A percentile compares a stretch with the other conserved stretches of the same genome.
Conservation (phyloP, 2,888 invertebrate genomes). For the Hylaea fasciaria region DNA sequence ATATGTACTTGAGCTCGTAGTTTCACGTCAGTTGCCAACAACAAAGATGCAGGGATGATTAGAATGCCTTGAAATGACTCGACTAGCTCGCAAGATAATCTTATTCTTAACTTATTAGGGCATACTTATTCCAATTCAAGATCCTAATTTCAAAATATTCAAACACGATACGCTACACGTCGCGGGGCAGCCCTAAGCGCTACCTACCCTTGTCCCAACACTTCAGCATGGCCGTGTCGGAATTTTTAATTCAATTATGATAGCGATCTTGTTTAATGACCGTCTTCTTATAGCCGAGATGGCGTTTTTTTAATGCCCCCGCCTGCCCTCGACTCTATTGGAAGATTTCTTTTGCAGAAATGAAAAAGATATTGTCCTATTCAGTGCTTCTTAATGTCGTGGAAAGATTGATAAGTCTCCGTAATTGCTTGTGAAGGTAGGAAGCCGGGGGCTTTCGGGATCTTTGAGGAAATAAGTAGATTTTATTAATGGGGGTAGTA, state of each 20-base stretch:
- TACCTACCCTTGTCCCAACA: slow-evolving; percentile 48
- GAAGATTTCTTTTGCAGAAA: slow-evolving; percentile 44
- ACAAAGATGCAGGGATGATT: no score
- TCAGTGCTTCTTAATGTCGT: slow-evolving; percentile 52
- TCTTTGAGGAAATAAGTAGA: neutral
- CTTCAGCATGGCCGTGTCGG: slow-evolving; percentile 74
- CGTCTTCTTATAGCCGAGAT: slow-evolving; percentile 66
- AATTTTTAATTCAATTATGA: slow-evolving; percentile 86
- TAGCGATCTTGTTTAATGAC: slow-evolving; percentile 84
- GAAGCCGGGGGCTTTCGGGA: neutral
- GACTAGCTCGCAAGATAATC: no score
- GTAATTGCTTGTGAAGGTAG: slow-evolving; percentile 54
- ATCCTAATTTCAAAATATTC: neutral
- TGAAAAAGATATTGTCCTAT: slow-evolving; percentile 42
- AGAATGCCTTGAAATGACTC: no score
- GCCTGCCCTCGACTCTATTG: slow-evolving; percentile 31
- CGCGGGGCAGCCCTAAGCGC: slow-evolving; percentile 47
- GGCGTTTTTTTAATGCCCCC: slow-evolving; percentile 56
- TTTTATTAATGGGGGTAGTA: no score
- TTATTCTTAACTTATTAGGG: no score
- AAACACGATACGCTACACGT: neutral
- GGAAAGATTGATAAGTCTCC: slow-evolving; percentile 66
- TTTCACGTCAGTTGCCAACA: no score
- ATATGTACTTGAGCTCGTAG: no score
- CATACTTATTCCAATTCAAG: no score